A percentile compares a stretch with the other conserved stretches of the same genome.
phyloP scores from a whole-genome alignment of 2,113 vertebrate genomes.

The Pluvianellus socialis region DNA sequence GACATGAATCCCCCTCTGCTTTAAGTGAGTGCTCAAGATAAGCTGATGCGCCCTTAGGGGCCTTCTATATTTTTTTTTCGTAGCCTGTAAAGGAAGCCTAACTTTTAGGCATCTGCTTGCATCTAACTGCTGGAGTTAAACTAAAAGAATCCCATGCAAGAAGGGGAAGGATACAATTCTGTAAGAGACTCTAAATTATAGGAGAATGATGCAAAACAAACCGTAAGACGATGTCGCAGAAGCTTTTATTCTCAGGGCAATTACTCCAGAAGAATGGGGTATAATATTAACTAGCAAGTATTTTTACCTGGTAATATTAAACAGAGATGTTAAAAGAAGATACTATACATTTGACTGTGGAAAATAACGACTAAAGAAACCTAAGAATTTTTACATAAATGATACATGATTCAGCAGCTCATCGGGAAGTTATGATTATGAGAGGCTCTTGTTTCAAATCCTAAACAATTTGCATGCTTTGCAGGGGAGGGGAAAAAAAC shows the following conservation, averaged over 20 bases:
- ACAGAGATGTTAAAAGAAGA: neutral
- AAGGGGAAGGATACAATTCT: neutral
- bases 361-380: neutral
- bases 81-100: neutral
- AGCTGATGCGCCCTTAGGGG: neutral
- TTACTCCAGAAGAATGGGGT: neutral
- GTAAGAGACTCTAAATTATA: neutral
- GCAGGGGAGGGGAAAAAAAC: neutral
- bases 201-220: neutral
- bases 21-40: neutral
- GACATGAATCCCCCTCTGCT: neutral
- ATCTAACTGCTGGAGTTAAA: neutral
- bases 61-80: neutral
- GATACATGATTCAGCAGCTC: neutral
- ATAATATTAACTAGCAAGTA: neutral
- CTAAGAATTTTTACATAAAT: neutral
- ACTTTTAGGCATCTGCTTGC: neutral
- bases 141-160: neutral
- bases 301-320: neutral
- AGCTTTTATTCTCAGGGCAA: neutral
- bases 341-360: neutral
- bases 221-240: neutral
- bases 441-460: neutral
- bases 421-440: neutral
- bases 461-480: neutral